Base-by-base conservation (phyloP, 2,113 vertebrate genomes). In the Noctilio leporinus region DNA sequence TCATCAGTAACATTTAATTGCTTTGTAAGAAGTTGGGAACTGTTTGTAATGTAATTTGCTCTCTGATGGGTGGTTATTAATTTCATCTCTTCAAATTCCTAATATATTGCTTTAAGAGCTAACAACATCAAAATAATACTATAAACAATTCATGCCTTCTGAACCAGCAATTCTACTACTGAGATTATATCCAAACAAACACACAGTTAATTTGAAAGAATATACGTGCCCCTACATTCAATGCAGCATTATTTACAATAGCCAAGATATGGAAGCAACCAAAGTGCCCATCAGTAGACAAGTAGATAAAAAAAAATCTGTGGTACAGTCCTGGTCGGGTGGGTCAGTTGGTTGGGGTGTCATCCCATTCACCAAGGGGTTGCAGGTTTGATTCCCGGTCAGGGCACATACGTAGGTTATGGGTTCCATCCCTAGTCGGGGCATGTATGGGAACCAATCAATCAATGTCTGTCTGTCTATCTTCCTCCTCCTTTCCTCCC, bases 11-110 rank as follows among this genome's bases (percentile, higher is more conserved):
- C n/a, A 30, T 73, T 76, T 59, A n/a, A 80, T 83, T 73, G 49
- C 17, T 91, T 93, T 88, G 49, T 91, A 59, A 93, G 75, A 83
- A 51, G 30, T 55, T 89, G 85, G 69, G 47, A 81, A 84, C 51
- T 86, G 5, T 90, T 87, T 59, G 67, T 38, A 57, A n/a, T n/a
- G n/a, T n/a, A n/a, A n/a, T n/a, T 43, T 89, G 17, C 33, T 82
- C 45, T 83, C 77, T 53, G 67, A 86, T 47, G 14, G 22, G 72
- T 28, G 67, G 57, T 73, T 93, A 65, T n/a, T 77, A 70, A 47
- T 76, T 72, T 91, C 28, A 91, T 7, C 40, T 67, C 91, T 81
- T 80, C 64, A 7, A 88, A 93, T 80, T 95, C 26, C 64, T 80
- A 87, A 64, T 38, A 57, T 17, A n/a, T 59, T 53, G 28, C 62